Base-by-base conservation (phyloP, 2,797 vertebrate species). In the Nyctalus aviator region DNA sequence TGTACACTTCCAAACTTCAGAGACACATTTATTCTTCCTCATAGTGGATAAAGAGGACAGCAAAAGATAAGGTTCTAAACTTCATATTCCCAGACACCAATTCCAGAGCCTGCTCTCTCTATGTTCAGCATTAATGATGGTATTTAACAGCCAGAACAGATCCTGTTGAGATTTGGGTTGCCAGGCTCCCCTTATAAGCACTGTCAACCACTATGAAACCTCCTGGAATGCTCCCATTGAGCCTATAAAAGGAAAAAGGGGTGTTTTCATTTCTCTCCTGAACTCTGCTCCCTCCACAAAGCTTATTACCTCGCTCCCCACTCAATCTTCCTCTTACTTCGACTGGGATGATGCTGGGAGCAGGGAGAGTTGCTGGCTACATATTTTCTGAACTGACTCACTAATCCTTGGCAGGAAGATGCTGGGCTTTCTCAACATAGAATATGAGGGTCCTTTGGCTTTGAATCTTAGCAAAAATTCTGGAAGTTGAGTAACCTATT, bases 391-490 rank as follows among this genome's bases (percentile, higher is more conserved):
- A 82, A 69, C 20, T 35, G 30, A 8, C 32, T 75, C 30, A 57
- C 44, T 76, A 62, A 53, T 71, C 17, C 18, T 27, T 88, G 50
- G 35, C 64, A 20, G 68, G 23, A 30, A 83, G 64, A 25, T 37
- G 15, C 0, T 27, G 18, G 59, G 20, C 4, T 88, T 48, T 35
- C 48, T 82, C 32, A 72, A 75, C 15, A 30, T 7, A 66, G 48
- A 85, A 21, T 27, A 79, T 46, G 48, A 84, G 32, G 35, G 21
- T 8, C 18, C 84, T 76, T 83, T 86, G 41, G 64, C 23, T 91
- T 92, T 92, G 53, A 25, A 50, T 84, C 32, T 84, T 37, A 79
- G 69, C 25, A 50, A 85, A 84, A 95, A 32, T 68, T 94, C 59
- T 94, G 57, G 37, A 79, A 86, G 25, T 23, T 20, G 21, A 59